Evolutionary conservation across 2,888 invertebrate genomes (phyloP), one percentile per base, ranked within the genome.

Genomic region (Meloe dianella): DNA sequence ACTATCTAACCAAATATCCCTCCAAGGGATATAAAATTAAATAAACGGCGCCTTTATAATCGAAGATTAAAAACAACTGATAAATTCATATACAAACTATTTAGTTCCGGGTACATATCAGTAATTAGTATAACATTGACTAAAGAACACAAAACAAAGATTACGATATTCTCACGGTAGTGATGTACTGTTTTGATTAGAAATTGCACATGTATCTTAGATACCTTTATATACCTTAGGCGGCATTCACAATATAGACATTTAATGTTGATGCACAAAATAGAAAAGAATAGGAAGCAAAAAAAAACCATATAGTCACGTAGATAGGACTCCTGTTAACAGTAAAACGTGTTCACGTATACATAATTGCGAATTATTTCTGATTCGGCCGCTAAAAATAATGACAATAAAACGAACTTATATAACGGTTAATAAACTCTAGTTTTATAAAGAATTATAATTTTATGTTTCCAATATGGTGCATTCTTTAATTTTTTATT

Each of bases 361-460:
- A 77, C 72, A 71, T 77, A 79, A 78, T 79, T 77, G 75, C 71
- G 72, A 73, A 79, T 76, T 79, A 77, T 75, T 74, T 66, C 65
- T 67, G 63, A 64, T 64, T 64, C 56, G 64, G 64, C 67, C 67
- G 67, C 67, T 67, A 67, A 67, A 67, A 67, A 64, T 67, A 64
- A 67, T 62, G 61, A 62, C 62, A 64, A 67, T 61, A 67, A n/a
- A 47, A 29, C 54, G 29, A 63, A 61, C 60, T 29, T 57, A 57
- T 35, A 57, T 35, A 66, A 64, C 67, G 61, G 61, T 64, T 64
- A 64, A 58, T 61, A 67, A 56, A 63, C 63, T 57, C 60, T 47
- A 65, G 41, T 58, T 65, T 32, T 27, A 54, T 54, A 27, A 54
- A 27, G 54, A 54, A 57, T 61, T 61, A 60, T 65, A 30, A 57